A percentile compares a stretch with the other conserved stretches of the same genome.
Conservation (phyloP, 1,140 invertebrate genomes). For the Ceratina japonica region DNA sequence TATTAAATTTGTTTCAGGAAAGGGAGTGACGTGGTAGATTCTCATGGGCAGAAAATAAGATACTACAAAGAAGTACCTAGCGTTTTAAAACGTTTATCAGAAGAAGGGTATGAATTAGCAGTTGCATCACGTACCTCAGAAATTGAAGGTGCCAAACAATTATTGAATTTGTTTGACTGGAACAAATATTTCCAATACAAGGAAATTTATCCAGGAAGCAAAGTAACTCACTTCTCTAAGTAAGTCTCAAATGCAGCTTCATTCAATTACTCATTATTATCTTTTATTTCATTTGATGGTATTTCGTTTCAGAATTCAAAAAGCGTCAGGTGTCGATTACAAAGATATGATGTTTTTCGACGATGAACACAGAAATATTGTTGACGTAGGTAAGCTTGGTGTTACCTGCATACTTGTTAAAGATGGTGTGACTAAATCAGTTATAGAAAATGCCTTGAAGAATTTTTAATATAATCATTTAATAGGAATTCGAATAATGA, state of each 20-base stretch:
- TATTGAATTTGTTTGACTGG: slow-evolving; percentile 86
- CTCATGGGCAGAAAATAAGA: slow-evolving; percentile 77
- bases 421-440: slow-evolving; percentile 78
- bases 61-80: slow-evolving; percentile 83
- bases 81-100: slow-evolving; percentile 81
- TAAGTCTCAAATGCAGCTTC: slow-evolving; percentile 72
- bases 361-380: slow-evolving; percentile 84
- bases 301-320: slow-evolving; percentile 80
- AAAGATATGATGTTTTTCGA: slow-evolving; percentile 88
- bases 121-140: slow-evolving; percentile 85
- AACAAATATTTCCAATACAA: slow-evolving; percentile 85
- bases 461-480: slow-evolving; percentile 29
- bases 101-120: slow-evolving; percentile 81
- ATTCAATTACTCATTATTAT: slow-evolving; percentile 4
- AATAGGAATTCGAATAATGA: too few relatives aligned
- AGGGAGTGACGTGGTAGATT: slow-evolving; percentile 80
- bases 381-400: slow-evolving; percentile 80
- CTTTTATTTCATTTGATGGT: slow-evolving; percentile 32
- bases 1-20: slow-evolving; percentile 68
- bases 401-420: slow-evolving; percentile 81
- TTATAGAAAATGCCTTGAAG: slow-evolving; percentile 79
- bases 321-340: slow-evolving; percentile 80
- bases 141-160: slow-evolving; percentile 83
- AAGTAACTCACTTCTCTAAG: slow-evolving; percentile 85
- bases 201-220: slow-evolving; percentile 88